A percentile compares a stretch with the other conserved stretches of the same genome.
phyloP scores from a whole-genome alignment of 1,140 invertebrate genomes.

The Helicorthomorpha holstii region DNA sequence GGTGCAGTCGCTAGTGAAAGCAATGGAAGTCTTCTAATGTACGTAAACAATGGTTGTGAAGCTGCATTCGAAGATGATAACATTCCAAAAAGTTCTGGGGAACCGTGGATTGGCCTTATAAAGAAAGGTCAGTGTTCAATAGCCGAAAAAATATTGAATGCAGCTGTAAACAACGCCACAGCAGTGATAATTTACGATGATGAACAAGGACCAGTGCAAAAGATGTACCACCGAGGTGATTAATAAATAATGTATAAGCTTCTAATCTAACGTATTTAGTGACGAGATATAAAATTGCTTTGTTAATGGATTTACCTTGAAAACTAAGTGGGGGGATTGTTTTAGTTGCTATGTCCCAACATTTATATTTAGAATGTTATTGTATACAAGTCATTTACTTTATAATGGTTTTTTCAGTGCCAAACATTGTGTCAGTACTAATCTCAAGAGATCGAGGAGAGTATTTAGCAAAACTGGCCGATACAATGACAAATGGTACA shows the following conservation, averaged over 20 bases:
- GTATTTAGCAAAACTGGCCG: slow-evolving; percentile 43
- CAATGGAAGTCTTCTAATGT: no score
- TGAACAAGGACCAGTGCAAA: slow-evolving; percentile 2
- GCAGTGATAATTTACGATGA: slow-evolving; percentile 57
- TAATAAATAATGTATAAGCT: no score
- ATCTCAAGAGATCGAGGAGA: slow-evolving; percentile 55
- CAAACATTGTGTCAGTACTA: slow-evolving; percentile 57
- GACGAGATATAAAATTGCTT: no score
- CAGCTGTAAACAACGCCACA: slow-evolving; percentile 43
- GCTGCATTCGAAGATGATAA: slow-evolving; percentile 34
- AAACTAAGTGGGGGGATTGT: no score
- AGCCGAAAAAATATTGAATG: slow-evolving; percentile 54
- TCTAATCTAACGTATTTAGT: no score
- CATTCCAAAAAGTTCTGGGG: slow-evolving; percentile 13
- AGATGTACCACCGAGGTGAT: neutral
- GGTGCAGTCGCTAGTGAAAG: no score
- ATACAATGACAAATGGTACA: slow-evolving; percentile 44
- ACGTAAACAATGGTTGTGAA: slow-evolving; percentile 47
- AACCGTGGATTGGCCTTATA: slow-evolving; percentile 56
- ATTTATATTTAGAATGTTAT: no score
- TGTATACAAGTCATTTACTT: no score
- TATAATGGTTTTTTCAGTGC: slow-evolving; percentile 22
- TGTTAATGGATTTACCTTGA: no score
- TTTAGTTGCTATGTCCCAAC: no score
- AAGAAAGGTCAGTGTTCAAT: slow-evolving; percentile 53